These are phyloP conservation scores for Euphonia xanthogaster DNA, from an alignment of 2,797 vertebrate genomes.

Conservation along the genomic window DNA sequence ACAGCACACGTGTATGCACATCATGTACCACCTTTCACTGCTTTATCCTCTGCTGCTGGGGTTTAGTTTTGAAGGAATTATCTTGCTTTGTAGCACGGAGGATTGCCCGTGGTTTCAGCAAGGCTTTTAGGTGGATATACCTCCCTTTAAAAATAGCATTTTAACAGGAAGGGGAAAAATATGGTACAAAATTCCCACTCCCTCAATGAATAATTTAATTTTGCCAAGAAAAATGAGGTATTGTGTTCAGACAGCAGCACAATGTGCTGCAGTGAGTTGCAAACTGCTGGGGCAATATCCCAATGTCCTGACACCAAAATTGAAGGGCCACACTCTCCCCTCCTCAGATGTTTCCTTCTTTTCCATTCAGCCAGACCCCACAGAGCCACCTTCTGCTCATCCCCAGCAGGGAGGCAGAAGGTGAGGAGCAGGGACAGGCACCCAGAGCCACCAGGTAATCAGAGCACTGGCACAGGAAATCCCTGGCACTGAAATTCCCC, in stretches of 20 bases:
- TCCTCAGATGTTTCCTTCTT: background rate
- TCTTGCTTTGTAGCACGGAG: background rate
- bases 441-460: accelerated
- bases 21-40: background rate
- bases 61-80: constrained; percentile 27
- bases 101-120: background rate
- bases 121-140: background rate
- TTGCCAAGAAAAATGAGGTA: background rate
- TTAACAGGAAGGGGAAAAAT: background rate
- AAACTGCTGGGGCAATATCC: background rate
- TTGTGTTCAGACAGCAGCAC: background rate
- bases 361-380: background rate
- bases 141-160: background rate
- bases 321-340: accelerated
- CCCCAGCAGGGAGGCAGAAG: background rate
- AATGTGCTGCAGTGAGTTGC: accelerated
- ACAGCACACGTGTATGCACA: background rate
- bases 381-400: background rate
- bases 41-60: background rate
- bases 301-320: background rate
- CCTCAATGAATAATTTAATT: background rate
- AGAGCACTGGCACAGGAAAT: background rate
- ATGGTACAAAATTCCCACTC: background rate
- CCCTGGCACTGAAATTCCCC: too few relatives aligned
- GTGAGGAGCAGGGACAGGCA: background rate